Evolutionary conservation across 30 jellyfish, hydroid and myxozoan genomes (phyloP), one percentile per base, ranked within the genome.

Genomic region (Turritopsis dohrnii): DNA sequence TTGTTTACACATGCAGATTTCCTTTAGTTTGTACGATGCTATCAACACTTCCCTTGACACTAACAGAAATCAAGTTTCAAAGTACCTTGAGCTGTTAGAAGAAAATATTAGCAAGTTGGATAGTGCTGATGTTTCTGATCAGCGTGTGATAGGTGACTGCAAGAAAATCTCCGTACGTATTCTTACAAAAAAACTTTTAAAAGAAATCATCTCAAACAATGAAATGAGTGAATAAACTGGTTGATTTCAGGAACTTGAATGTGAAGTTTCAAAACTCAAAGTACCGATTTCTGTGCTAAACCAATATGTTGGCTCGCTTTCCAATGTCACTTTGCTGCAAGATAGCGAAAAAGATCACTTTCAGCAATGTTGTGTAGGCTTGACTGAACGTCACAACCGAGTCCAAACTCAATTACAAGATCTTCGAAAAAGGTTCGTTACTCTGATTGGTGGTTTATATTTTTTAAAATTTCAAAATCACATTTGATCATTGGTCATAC

Each of bases 21-120:
- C 0, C 5, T 77, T 53, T 52, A 77, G 85, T 24, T 77, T 77
- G 73, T 77, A 77, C 53, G 85, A 77, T 77, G 72, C 28, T 79
- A 77, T 77, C 7, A 77, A 77, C 28, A 28, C 73, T 30, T 16
- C 23, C 21, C 72, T 77, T 28, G 85, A 77, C 28, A 20, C 22
- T 17, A 77, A 77, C 28, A 30, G 74, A 30, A 27, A 21, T 20
- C 85, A 29, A 77, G 28, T 77, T 52, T 19, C 28, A 25, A 30
- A 52, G 21, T 29, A n/a, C 0, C 18, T 77, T 25, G 26, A 30
- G 52, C 8, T 77, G 20, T 13, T 77, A 25, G 53, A 77, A 77
- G 73, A 77, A 1, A 77, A 30, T 77, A 18, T 77, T 5, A 28
- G 30, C 28, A 60, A 30, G 28, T n/a, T 69, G 22, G 31, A 69